Evolutionary conservation across 2,888 invertebrate genomes (phyloP), one percentile per base, ranked within the genome.

Genomic region (Beris morrisii): DNA sequence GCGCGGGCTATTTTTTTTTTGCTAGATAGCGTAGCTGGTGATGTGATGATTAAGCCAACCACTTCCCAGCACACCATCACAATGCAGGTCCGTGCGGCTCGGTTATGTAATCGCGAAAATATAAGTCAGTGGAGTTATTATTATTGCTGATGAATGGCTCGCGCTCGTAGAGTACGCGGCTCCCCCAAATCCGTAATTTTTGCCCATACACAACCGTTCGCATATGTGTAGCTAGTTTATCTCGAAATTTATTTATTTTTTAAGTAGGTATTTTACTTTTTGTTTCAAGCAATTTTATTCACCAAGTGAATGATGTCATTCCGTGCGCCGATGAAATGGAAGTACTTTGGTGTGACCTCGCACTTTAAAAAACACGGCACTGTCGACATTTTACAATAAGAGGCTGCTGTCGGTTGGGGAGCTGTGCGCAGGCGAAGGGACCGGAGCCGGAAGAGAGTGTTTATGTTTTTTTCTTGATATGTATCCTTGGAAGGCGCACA

Each of bases 41-140:
- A 50, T 22, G 56, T 56, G 54, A 54, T 31, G 58, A 46, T 7
- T 11, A 48, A 56, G 32, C 4, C 7, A 7, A 56, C n/a, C 30
- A 46, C 45, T n/a, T 30, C 6, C 22, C 48, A 59, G 22, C 32
- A 61, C 31, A 48, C 12, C 28, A n/a, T n/a, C 53, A 53, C 7
- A 9, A 22, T 44, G 32, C 32, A 9, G 9, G 13, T 44, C 53
- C 53, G 53, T 13, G 61, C 50, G 61, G 28, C 52, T 13, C 1
- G 5, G 13, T 61, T 61, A 61, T 61, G 61, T 61, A 61, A 61
- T 30, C 52, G 22, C 38, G 15, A 50, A 50, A 61, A 61, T 50
- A 52, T 61, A 61, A 61, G 61, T 50, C 61, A 61, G 61, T 61
- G 61, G 61, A 61, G 61, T 61, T 52, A 52, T 44, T 56, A 44